phyloP scores from a whole-genome alignment of 2,888 invertebrate species.

The Amorpha juglandis region DNA sequence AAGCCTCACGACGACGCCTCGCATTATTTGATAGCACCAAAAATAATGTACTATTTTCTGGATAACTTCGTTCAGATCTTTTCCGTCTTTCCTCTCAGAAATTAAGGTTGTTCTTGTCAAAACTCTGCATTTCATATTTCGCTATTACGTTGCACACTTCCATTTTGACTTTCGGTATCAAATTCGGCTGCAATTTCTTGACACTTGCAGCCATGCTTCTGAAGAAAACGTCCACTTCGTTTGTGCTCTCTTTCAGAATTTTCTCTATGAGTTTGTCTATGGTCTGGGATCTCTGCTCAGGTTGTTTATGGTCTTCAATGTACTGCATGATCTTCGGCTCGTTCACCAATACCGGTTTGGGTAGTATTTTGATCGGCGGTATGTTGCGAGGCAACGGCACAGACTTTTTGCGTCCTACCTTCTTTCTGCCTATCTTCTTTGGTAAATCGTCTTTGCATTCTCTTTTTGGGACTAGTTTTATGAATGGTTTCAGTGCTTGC shows the following conservation, averaged over 20 bases:
- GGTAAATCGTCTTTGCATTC: constrained; percentile 51
- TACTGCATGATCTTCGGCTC: constrained; percentile 69
- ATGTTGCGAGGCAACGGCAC: constrained; percentile 61
- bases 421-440: constrained; percentile 62
- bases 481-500: constrained; percentile 48
- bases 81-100: constrained; percentile 27
- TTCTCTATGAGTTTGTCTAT: constrained; percentile 77
- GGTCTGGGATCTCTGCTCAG: constrained; percentile 65
- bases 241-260: constrained; percentile 75
- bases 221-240: constrained; percentile 79
- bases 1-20: neutral
- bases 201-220: constrained; percentile 80
- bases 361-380: constrained; percentile 75
- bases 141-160: constrained; percentile 81
- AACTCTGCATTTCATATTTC: constrained; percentile 81
- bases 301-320: constrained; percentile 64
- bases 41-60: neutral
- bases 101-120: constrained; percentile 61
- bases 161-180: constrained; percentile 81
- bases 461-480: constrained; percentile 57
- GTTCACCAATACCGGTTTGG: constrained; percentile 70
- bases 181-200: constrained; percentile 76
- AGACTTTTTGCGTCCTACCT: constrained; percentile 67
- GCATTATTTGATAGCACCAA: constrained; percentile 17
- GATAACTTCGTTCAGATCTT: neutral